Conservation (phyloP, 1,140 invertebrate genomes). For the Atopsyche davidsoni region DNA sequence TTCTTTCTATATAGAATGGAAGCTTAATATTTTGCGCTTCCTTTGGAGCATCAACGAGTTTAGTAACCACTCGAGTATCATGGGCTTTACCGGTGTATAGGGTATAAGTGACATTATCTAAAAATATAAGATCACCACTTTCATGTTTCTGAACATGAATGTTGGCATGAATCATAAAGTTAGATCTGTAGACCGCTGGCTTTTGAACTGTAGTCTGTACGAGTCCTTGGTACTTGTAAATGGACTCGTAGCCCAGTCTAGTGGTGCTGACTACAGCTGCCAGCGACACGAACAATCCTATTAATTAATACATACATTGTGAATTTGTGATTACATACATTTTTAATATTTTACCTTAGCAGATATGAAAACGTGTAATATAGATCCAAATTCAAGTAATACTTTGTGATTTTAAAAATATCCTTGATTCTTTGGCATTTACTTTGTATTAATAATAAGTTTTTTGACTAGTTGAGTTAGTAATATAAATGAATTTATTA, state of each 20-base stretch:
- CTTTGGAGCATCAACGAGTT: conserved; percentile 2
- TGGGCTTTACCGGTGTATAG: conserved; percentile 16
- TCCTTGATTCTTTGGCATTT: no score
- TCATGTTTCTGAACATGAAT: conserved; percentile 9
- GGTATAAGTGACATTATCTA: conserved; percentile 14
- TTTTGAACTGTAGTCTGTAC: conserved; percentile 13
- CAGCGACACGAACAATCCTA: conserved; percentile 6
- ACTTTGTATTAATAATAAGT: no score
- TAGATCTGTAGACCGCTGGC: conserved; percentile 12
- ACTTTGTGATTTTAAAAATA: no score
- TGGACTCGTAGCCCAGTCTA: conserved; percentile 8
- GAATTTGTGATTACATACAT: no score
- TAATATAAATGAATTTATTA: no score
- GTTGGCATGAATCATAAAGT: conserved; percentile 20
- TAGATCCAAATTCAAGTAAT: no score
- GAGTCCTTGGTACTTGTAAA: conserved; percentile 17
- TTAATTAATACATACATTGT: no score
- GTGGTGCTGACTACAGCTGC: conserved; percentile 6
- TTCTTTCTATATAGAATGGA: conserved; percentile 17
- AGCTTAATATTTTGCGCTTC: conserved; percentile 6
- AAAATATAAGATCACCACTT: conserved; percentile 9
- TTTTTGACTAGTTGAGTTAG: no score
- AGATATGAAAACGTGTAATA: no score
- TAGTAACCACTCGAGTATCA: conserved; percentile 1
- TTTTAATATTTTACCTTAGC: no score